Conservation (phyloP, 2,113 vertebrate genomes). For the Entosphenus tridentatus region DNA sequence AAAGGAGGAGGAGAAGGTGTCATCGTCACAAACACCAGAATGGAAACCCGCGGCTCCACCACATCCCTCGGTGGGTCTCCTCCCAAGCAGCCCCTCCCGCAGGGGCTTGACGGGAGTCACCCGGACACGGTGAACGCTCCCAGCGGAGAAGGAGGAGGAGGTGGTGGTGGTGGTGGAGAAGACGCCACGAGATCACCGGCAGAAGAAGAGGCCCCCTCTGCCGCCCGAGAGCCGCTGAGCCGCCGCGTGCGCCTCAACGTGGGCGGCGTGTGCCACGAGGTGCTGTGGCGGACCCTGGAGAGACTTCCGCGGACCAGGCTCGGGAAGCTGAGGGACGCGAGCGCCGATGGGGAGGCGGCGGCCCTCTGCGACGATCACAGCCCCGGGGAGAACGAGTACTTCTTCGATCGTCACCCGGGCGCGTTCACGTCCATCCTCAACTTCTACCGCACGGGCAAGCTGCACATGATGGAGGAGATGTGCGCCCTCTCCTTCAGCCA, state of each 20-base stretch:
- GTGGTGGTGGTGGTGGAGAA: constrained; percentile 27
- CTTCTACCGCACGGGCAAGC: constrained; percentile 3
- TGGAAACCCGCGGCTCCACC: too few species aligned
- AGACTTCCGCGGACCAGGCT: not conserved
- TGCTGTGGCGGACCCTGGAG: constrained; percentile 3
- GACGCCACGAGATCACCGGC: constrained; percentile 30
- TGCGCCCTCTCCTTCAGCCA: constrained; percentile 3
- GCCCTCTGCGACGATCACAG: not conserved
- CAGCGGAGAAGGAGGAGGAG: too few species aligned
- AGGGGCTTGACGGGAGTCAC: too few species aligned
- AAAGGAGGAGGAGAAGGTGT: not conserved
- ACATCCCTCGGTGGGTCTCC: too few species aligned
- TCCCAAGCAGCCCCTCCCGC: too few species aligned
- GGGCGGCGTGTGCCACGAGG: constrained; percentile 2
- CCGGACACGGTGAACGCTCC: too few species aligned
- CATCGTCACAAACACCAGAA: not conserved
- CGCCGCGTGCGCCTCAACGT: constrained; percentile 9
- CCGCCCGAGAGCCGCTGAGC: constrained; percentile 63
- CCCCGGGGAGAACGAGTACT: not conserved
- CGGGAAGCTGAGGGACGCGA: not conserved
- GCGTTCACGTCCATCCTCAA: constrained; percentile 1
- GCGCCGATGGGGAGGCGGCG: not conserved
- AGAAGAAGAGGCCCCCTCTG: constrained; percentile 40
- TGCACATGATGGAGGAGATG: constrained; percentile 6
- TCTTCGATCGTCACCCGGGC: constrained; percentile 1